Conservation (phyloP, 2,888 invertebrate species). For the Chironomus tentans region DNA sequence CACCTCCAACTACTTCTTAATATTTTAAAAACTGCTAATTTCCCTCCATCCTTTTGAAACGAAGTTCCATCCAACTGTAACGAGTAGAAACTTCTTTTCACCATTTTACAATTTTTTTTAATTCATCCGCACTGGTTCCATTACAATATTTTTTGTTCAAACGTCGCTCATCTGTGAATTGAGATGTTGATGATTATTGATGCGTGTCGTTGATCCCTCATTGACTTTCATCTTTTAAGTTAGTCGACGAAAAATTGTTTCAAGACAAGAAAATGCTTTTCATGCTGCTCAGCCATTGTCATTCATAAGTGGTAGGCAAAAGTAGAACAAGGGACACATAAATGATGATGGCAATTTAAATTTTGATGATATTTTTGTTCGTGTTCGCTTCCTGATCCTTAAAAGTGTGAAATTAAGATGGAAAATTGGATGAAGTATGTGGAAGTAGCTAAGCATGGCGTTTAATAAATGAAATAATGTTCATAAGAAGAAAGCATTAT, state of each 20-base stretch:
- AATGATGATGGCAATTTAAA: conserved; percentile 17
- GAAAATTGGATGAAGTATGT: too few relatives aligned
- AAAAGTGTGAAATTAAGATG: background rate
- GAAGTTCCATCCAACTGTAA: too few relatives aligned
- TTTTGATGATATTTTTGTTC: background rate
- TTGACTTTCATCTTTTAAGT: conserved; percentile 3
- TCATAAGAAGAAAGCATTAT: too few relatives aligned
- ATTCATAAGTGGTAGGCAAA: background rate
- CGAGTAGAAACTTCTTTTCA: too few relatives aligned
- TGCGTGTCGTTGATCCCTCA: conserved; percentile 24
- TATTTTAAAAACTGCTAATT: background rate
- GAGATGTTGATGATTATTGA: conserved; percentile 26
- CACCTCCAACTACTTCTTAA: too few relatives aligned
- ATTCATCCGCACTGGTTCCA: background rate
- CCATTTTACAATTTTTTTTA: background rate
- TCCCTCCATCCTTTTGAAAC: background rate
- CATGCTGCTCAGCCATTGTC: background rate
- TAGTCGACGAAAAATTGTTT: background rate
- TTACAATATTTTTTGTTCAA: background rate
- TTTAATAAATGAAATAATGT: too few relatives aligned
- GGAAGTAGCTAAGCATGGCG: too few relatives aligned
- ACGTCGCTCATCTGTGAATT: conserved; percentile 10
- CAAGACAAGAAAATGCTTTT: background rate
- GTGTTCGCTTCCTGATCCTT: background rate
- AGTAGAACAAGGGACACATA: background rate